Evolutionary conservation across 2,113 vertebrate genomes (phyloP), one percentile per base, ranked within the genome.

Genomic region (Mesitornis unicolor): DNA sequence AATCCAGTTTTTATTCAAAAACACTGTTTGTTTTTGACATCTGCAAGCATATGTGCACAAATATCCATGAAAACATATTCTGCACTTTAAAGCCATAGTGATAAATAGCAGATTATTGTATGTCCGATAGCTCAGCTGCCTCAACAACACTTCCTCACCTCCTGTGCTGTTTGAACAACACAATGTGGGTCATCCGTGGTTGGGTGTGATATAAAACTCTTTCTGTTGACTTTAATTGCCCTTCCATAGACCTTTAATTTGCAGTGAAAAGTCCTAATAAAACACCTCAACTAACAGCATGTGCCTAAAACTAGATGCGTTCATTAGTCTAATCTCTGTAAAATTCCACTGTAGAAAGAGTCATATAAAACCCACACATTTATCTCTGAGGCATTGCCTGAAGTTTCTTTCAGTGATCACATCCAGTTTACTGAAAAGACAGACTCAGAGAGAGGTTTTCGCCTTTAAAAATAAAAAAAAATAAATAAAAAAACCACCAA

Each of bases 181-280:
- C 47, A 86, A 48, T 31, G 54, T 86, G 59, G 93, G 51, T 54
- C 71, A 81, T 54, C 47, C 71, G 64, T 86, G 18, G 35, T 86
- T 83, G 82, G 50, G 13, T 67, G 67, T 70, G 79, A 93, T 78
- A 64, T 51, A 86, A 86, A 95, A 71, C 71, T 77, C n/a, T 14
- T 85, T 56, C n/a, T 61, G 38, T 19, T 86, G 51, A 60, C 79
- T 94, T 90, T 48, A 81, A 78, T 1, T 84, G 90, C 42, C 38
- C 51, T 81, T 83, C 63, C n/a, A 90, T 16, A 94, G 75, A 76
- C 43, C 92, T 88, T 84, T 92, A 90, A 93, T 90, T 84, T 90
- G 90, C 84, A 84, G 38, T 51, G 86, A 63, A 43, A 93, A 75
- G 75, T 78, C 80, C 83, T 84, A 82, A 77, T 84, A 83, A 94